These are phyloP conservation scores for Drosophila birchii DNA, from an alignment of 2,888 invertebrate species.

Conservation along the genomic window DNA sequence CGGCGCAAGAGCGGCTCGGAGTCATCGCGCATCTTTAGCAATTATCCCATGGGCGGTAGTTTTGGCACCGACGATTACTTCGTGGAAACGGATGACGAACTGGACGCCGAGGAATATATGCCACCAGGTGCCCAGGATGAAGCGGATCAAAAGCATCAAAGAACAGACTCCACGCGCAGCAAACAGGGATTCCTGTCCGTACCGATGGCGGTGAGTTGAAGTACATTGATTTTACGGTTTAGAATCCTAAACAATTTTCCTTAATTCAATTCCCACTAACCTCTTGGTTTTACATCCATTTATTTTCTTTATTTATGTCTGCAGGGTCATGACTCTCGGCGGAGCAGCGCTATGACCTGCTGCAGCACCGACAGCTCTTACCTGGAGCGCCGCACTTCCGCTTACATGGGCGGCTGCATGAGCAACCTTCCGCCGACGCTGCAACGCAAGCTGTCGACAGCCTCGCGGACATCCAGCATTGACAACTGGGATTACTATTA, in stretches of 20 bases:
- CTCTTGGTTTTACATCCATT: too few species aligned
- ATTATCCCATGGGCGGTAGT: constrained; percentile 85
- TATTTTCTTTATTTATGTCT: background rate
- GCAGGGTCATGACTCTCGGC: constrained; percentile 86
- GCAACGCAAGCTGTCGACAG: constrained; percentile 82
- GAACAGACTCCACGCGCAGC: constrained; percentile 83
- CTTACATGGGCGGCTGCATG: constrained; percentile 89
- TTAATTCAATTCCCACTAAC: too few species aligned
- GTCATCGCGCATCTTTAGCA: constrained; percentile 85
- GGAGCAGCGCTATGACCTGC: constrained; percentile 93
- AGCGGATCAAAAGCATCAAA: constrained; percentile 65
- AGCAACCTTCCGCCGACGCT: constrained; percentile 86
- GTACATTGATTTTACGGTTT: too few species aligned
- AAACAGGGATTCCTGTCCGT: constrained; percentile 84
- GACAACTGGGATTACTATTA: constrained; percentile 87
- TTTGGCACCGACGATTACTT: constrained; percentile 85
- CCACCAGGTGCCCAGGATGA: constrained; percentile 80
- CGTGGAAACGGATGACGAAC: constrained; percentile 85
- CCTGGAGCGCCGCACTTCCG: constrained; percentile 92
- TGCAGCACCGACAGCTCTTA: constrained; percentile 94
- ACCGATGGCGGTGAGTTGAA: constrained; percentile 82
- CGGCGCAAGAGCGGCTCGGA: constrained; percentile 88
- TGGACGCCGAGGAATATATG: constrained; percentile 85
- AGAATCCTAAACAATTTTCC: background rate
- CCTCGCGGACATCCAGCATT: constrained; percentile 83